Percentiles rank a stretch among this genome's conserved stretches.
These are phyloP conservation scores for Cygnus atratus DNA, from an alignment of 2,113 vertebrate species.

Conservation along the genomic window DNA sequence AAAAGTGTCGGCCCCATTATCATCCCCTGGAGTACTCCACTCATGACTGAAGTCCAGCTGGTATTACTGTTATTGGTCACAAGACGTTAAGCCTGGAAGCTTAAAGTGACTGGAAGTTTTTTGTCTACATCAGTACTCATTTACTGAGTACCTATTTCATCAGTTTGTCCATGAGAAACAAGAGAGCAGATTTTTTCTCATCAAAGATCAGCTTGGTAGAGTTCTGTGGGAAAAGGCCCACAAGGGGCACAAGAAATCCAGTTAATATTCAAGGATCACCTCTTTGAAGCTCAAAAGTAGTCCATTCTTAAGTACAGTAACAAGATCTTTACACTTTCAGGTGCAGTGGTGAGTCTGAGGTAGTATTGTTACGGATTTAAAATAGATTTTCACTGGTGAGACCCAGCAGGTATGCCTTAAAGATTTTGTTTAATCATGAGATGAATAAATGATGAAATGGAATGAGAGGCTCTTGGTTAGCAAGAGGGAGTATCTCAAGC, in stretches of 20 bases:
- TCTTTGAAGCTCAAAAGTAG: too few relatives aligned
- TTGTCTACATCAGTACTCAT: not conserved
- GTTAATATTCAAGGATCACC: too few relatives aligned
- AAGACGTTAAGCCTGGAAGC: not conserved
- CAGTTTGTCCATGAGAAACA: not conserved
- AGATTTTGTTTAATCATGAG: not conserved
- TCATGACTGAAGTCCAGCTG: not conserved
- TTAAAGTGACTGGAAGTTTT: not conserved
- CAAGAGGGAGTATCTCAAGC: not conserved
- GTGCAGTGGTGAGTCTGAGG: not conserved
- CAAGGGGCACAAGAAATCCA: too few relatives aligned
- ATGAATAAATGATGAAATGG: not conserved
- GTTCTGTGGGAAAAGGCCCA: too few relatives aligned
- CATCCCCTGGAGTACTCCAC: not conserved
- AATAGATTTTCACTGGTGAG: not conserved
- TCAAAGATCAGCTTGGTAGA: too few relatives aligned
- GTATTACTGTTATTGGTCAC: not conserved
- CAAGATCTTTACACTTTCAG: not conserved
- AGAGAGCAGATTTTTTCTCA: too few relatives aligned
- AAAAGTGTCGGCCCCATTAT: not conserved
- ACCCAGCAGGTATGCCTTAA: not conserved
- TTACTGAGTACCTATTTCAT: not conserved
- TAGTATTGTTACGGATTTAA: not conserved
- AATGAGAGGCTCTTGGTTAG: not conserved
- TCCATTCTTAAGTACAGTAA: not conserved